These are phyloP conservation scores for Drosophila suboccidentalis DNA, from an alignment of 2,888 invertebrate species.

Conservation along the genomic window DNA sequence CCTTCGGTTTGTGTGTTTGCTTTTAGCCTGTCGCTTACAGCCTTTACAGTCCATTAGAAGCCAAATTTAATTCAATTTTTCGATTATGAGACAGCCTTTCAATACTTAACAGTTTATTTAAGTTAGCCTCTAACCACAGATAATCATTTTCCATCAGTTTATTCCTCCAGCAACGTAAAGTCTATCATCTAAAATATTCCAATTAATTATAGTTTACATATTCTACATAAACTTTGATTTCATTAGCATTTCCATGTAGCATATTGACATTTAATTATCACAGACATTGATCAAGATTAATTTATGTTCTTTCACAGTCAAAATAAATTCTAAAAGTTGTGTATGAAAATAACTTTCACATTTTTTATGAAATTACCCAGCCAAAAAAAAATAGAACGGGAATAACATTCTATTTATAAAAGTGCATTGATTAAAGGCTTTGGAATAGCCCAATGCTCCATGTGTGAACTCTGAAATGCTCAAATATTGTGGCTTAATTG, in stretches of 20 bases:
- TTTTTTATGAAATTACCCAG: neutral
- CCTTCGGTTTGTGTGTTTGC: constrained; percentile 22
- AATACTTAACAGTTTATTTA: constrained; percentile 2
- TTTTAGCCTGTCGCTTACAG: constrained; percentile 35
- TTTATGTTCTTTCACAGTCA: constrained; percentile 10
- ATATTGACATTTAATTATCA: constrained; percentile 39
- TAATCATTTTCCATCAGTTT: neutral
- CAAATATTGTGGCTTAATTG: constrained; percentile 8
- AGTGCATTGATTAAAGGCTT: neutral
- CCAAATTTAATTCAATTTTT: constrained; percentile 21
- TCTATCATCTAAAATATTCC: no score
- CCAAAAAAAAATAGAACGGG: neutral
- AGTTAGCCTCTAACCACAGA: neutral
- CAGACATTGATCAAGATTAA: constrained; percentile 26
- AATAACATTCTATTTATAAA: neutral
- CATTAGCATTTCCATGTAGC: constrained; percentile 7
- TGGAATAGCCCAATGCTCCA: constrained; percentile 21
- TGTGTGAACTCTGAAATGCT: neutral
- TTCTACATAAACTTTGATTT: neutral
- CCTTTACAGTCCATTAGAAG: constrained; percentile 36
- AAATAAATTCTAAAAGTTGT: no score
- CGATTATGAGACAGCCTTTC: no score
- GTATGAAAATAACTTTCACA: no score
- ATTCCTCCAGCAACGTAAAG: neutral
- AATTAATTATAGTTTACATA: no score